phyloP scores from a whole-genome alignment of 2,888 invertebrate species.

The Pseudanteris insignis region DNA sequence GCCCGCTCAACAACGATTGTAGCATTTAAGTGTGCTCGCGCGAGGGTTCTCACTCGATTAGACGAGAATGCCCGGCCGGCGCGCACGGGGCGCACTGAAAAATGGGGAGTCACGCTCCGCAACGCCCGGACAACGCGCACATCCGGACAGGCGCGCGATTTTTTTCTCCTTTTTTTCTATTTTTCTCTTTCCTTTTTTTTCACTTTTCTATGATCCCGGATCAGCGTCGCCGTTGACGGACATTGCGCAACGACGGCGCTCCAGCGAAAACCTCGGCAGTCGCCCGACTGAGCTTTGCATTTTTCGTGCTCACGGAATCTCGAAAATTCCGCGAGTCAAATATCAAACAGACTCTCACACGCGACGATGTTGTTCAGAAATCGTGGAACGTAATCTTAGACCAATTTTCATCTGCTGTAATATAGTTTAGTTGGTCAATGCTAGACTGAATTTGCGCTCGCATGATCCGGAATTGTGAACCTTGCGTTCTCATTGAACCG shows the following conservation, averaged over 20 bases:
- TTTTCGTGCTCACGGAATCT: too few species aligned
- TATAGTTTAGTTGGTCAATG: background rate
- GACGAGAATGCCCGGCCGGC: conserved; percentile 30
- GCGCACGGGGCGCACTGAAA: conserved; percentile 14
- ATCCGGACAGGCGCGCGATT: conserved; percentile 4
- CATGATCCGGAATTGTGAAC: too few species aligned
- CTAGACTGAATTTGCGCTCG: too few species aligned
- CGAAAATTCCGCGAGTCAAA: too few species aligned
- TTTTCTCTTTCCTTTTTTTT: conserved; percentile 12
- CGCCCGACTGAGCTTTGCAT: too few species aligned
- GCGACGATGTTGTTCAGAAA: too few species aligned
- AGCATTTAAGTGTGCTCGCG: conserved; percentile 22
- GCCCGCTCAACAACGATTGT: conserved; percentile 21
- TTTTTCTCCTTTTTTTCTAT: background rate
- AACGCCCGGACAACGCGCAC: conserved; percentile 20
- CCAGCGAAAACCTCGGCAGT: background rate
- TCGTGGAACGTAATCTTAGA: too few species aligned
- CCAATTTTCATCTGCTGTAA: background rate
- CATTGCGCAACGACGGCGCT: background rate
- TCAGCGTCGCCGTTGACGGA: background rate
- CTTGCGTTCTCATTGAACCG: too few species aligned
- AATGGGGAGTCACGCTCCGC: conserved; percentile 21
- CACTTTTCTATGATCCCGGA: background rate
- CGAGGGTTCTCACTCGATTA: conserved; percentile 31
- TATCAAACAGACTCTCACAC: too few species aligned